These are phyloP conservation scores for Diplolepis rosae DNA, from an alignment of 2,888 invertebrate species.

Conservation along the genomic window DNA sequence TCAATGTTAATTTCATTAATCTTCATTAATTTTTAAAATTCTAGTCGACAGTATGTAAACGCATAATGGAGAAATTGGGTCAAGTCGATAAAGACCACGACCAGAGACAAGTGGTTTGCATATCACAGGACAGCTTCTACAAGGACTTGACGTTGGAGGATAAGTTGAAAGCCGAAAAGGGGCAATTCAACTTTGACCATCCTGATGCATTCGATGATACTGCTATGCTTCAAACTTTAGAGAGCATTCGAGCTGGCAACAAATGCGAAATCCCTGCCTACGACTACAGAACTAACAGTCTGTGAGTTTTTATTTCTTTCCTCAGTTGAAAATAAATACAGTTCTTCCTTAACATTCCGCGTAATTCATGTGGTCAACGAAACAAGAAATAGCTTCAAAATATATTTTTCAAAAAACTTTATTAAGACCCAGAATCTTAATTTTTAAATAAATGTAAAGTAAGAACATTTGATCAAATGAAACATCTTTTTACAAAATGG, in stretches of 20 bases:
- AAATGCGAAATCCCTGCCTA: constrained; percentile 94
- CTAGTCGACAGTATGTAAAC: constrained; percentile 97
- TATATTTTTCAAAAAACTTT: too few relatives aligned
- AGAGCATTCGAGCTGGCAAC: constrained; percentile 88
- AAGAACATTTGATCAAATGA: too few relatives aligned
- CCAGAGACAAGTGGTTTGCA: constrained; percentile 92
- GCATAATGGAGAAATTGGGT: constrained; percentile 97
- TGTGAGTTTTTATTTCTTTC: constrained; percentile 77
- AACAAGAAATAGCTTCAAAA: too few relatives aligned
- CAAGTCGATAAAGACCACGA: constrained; percentile 93
- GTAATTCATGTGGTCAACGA: too few relatives aligned
- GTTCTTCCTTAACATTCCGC: too few relatives aligned
- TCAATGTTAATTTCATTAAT: too few relatives aligned
- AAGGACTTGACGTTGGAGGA: constrained; percentile 88
- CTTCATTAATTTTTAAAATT: constrained; percentile 50
- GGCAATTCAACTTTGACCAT: constrained; percentile 98
- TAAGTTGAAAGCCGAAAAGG: constrained; percentile 87
- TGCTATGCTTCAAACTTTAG: constrained; percentile 85
- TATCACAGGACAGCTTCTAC: constrained; percentile 98
- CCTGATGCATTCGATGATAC: constrained; percentile 97
- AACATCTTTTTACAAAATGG: too few relatives aligned
- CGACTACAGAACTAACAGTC: constrained; percentile 92
- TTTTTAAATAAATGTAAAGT: too few relatives aligned
- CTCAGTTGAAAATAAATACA: too few relatives aligned
- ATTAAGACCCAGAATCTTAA: too few relatives aligned